Evolutionary conservation across 2,797 vertebrate genomes (phyloP).

Genomic region (Crocodylus rhombifer): DNA sequence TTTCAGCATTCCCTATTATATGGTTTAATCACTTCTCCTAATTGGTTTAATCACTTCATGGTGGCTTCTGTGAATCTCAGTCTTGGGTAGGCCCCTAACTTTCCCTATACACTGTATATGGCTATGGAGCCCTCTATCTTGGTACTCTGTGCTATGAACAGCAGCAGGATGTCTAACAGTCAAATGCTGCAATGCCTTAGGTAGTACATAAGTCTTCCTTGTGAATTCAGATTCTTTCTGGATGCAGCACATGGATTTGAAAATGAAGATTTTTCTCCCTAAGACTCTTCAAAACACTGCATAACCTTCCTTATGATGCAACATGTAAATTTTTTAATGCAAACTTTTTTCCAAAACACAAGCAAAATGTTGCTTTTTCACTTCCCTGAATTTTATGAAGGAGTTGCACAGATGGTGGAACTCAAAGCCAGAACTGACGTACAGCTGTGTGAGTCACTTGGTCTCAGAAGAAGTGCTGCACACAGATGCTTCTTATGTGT

Average conservation of each 20-base stretch:
- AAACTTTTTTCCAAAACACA: constrained; percentile 19
- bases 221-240: neutral
- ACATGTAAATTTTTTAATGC: neutral
- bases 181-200: neutral
- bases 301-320: neutral
- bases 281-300: neutral
- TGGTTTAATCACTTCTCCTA: too few relatives aligned
- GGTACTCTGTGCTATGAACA: neutral
- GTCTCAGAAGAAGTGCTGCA: neutral
- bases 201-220: neutral
- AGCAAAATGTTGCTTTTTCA: neutral
- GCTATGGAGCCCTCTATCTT: neutral
- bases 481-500: neutral
- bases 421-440: neutral
- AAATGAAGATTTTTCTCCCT: constrained; percentile 23
- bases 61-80: too few relatives aligned
- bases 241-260: neutral
- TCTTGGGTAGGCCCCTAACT: neutral
- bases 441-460: neutral
- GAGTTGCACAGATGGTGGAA: neutral
- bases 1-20: neutral
- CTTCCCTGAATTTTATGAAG: neutral
- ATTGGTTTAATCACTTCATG: too few relatives aligned
- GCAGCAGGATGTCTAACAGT: neutral
- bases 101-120: neutral